Conservation (phyloP, 2,797 vertebrate species). For the Catamblyrhynchus diadema region DNA sequence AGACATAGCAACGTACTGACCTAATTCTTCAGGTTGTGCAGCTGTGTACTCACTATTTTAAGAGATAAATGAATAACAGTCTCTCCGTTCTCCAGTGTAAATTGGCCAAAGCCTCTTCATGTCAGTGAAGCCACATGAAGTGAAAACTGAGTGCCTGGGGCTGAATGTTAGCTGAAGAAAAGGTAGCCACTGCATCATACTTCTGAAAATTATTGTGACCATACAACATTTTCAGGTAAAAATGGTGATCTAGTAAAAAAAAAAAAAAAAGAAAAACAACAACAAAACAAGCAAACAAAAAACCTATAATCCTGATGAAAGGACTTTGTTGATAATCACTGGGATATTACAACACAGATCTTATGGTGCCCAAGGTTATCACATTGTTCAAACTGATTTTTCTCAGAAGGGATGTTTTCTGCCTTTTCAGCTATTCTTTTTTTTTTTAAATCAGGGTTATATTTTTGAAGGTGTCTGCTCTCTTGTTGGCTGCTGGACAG, state of each 20-base stretch:
- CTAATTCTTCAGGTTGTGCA: slow-evolving; percentile 21
- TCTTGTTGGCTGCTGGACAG: slow-evolving; percentile 54
- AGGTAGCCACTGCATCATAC: not conserved
- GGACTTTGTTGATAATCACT: not conserved
- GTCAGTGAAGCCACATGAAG: not conserved
- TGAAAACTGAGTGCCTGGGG: not conserved
- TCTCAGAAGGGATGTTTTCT: slow-evolving; percentile 12
- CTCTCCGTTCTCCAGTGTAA: not conserved
- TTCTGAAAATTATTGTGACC: not conserved
- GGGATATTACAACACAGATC: not conserved
- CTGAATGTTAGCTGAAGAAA: not conserved
- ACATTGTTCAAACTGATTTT: not conserved
- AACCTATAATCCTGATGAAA: not conserved
- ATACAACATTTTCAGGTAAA: not conserved
- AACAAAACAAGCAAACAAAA: rapidly evolving
- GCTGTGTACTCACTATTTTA: slow-evolving; percentile 35
- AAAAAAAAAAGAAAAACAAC: not conserved
- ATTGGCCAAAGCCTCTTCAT: slow-evolving; percentile 10
- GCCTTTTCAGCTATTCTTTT: slow-evolving; percentile 26
- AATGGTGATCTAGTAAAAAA: not conserved
- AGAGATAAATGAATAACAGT: slow-evolving; percentile 31
- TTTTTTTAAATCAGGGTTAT: slow-evolving; percentile 2
- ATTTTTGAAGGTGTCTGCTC: slow-evolving; percentile 59
- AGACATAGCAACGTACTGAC: not conserved
- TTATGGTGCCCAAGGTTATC: not conserved